phyloP scores from a whole-genome alignment of 2,113 vertebrate genomes.

The Pachyramphus minor region DNA sequence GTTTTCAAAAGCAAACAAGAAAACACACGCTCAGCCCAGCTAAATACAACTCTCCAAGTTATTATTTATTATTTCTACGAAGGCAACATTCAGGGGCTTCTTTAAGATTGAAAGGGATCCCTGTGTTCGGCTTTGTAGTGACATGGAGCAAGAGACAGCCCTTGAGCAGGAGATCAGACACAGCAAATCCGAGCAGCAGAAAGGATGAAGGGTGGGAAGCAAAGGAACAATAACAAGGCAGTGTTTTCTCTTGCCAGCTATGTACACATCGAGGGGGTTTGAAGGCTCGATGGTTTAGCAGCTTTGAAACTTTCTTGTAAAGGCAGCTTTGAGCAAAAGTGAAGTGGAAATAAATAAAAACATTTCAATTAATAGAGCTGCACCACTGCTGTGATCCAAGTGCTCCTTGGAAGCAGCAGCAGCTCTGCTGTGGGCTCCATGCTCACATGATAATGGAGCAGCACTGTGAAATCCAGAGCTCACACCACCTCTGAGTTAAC shows the following conservation, averaged over 20 bases:
- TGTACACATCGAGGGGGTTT: constrained; percentile 14
- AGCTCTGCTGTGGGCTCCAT: background rate
- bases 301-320: constrained; percentile 28
- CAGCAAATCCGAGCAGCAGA: constrained; percentile 1
- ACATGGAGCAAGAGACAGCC: constrained; percentile 16
- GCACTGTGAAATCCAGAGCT: background rate
- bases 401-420: background rate
- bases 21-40: constrained; percentile 20
- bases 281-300: background rate
- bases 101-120: constrained; percentile 3
- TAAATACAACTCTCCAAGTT: background rate
- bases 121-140: constrained; percentile 20
- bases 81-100: background rate
- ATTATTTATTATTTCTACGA: constrained; percentile 56
- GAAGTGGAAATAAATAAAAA: constrained; percentile 43
- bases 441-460: background rate
- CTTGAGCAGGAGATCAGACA: constrained; percentile 45
- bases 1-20: constrained; percentile 45
- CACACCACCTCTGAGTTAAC: background rate
- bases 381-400: background rate
- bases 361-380: background rate
- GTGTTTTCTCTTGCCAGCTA: constrained; percentile 55
- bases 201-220: constrained; percentile 38
- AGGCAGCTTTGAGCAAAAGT: constrained; percentile 21
- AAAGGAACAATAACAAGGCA: constrained; percentile 12